Conservation (phyloP, 2,888 invertebrate genomes). For the Napeogenes sylphis region DNA sequence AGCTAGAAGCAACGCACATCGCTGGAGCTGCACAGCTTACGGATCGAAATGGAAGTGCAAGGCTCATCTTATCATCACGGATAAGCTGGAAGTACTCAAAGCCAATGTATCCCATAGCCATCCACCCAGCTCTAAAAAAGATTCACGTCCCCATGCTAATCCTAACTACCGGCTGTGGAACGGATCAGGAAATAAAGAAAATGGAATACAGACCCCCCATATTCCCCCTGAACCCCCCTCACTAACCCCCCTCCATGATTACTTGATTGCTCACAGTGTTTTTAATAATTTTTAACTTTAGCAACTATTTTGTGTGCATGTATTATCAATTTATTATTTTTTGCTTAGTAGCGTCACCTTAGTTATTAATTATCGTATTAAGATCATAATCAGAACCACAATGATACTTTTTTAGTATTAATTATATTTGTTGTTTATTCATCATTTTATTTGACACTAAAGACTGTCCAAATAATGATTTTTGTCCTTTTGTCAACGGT, state of each 20-base stretch:
- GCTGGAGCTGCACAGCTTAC: slow-evolving; percentile 68
- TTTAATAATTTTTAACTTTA: slow-evolving; percentile 47
- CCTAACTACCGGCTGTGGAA: slow-evolving; percentile 26
- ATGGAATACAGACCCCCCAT: slow-evolving; percentile 21
- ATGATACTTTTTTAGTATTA: not conserved
- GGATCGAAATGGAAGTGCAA: slow-evolving; percentile 65
- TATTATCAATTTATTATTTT: not conserved
- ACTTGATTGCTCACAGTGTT: slow-evolving; percentile 61
- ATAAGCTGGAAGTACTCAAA: slow-evolving; percentile 60
- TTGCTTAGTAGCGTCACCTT: not conserved
- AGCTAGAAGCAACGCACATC: slow-evolving; percentile 58
- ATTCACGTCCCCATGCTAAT: slow-evolving; percentile 24
- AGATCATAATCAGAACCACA: not conserved
- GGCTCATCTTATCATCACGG: slow-evolving; percentile 64
- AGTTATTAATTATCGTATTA: not conserved
- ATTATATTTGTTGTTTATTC: not conserved
- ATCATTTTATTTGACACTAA: not conserved
- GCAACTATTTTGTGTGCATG: not conserved
- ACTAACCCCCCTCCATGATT: slow-evolving; percentile 54
- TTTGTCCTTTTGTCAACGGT: not conserved
- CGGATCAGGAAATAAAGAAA: slow-evolving; percentile 32
- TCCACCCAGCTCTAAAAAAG: slow-evolving; percentile 48
- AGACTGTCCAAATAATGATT: not conserved
- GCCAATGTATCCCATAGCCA: slow-evolving; percentile 60
- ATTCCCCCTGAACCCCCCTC: slow-evolving; percentile 31